Base-by-base conservation (phyloP, 2,797 vertebrate genomes). In the Tarsius wallacei region DNA sequence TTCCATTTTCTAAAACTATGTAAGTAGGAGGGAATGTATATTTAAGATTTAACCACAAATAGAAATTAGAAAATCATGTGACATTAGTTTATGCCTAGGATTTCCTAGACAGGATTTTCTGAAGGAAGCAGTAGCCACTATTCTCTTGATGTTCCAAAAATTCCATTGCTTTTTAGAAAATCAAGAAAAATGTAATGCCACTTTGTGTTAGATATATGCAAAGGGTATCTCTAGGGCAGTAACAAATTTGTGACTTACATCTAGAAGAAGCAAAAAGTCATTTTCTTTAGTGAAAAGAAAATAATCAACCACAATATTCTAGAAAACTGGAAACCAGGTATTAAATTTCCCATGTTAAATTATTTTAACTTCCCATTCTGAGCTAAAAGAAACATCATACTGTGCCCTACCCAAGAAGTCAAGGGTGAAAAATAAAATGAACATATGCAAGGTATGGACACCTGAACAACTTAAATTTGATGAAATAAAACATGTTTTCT, bases 231-330 rank as follows among this genome's bases (percentile, higher is more conserved):
- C 87, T 55, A 78, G 76, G 80, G n/a, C 63, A 87, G 42, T 70
- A 94, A 81, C 57, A 90, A 94, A 94, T 91, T 42, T 91, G 36
- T 83, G n/a, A 77, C 77, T 80, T 84, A 17, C 47, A 90, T 93
- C 33, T 66, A 76, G n/a, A 81, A 84, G 24, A 70, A 87, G 36
- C 17, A 91, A 64, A 96, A 86, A 64, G 13, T 21, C 57, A 90
- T 94, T 73, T 71, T 17, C n/a, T 76, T 92, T 42, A 66, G 17
- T 80, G 74, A 74, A 81, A 94, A 91, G 55, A 89, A 77, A 90
- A 93, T 2, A 80, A 19, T 87, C 95, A 97, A 66, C 19, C 3
- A 51, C 51, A 73, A 73, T 26, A 70, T 63, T 63, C 13, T 57
- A 68, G 47, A 36, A n/a, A 66, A 33, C 12, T 84, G 24, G 12